Conservation (phyloP, 2,888 invertebrate species). For the Glaucopsyche alexis region DNA sequence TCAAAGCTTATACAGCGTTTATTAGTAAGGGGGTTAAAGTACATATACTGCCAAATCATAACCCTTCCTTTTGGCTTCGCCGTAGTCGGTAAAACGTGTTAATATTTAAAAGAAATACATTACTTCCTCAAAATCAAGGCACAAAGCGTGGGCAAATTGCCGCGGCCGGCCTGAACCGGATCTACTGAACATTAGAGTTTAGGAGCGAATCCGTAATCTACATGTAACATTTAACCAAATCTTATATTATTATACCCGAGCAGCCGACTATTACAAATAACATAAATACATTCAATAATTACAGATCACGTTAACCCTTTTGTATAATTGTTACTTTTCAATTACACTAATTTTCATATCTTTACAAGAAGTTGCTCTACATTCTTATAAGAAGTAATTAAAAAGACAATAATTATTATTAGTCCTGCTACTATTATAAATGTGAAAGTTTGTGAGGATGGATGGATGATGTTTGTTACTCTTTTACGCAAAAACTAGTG, state of each 20-base stretch:
- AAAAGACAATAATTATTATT: neutral
- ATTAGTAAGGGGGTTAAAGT: too few relatives aligned
- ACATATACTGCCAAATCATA: too few relatives aligned
- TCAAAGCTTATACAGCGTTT: too few relatives aligned
- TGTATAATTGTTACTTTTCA: neutral
- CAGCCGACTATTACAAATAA: neutral
- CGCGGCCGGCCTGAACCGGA: neutral
- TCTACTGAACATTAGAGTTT: conserved; percentile 16
- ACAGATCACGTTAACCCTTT: neutral
- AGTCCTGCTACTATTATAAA: too few relatives aligned
- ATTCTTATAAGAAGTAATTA: neutral
- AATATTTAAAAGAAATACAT: neutral
- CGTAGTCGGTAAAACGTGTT: neutral
- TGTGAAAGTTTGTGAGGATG: too few relatives aligned
- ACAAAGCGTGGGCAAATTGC: conserved; percentile 7
- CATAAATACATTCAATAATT: conserved; percentile 1
- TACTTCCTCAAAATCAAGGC: neutral
- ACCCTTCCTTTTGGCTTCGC: neutral
- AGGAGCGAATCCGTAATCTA: neutral
- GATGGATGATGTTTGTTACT: too few relatives aligned
- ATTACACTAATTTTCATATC: neutral
- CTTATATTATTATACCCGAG: neutral
- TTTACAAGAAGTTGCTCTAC: neutral
- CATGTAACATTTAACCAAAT: conserved; percentile 8
- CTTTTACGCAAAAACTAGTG: too few relatives aligned